Percentiles rank a stretch among this genome's conserved stretches.
Evolutionary conservation across 2,113 vertebrate species (phyloP).

Genomic region (Lathamus discolor): DNA sequence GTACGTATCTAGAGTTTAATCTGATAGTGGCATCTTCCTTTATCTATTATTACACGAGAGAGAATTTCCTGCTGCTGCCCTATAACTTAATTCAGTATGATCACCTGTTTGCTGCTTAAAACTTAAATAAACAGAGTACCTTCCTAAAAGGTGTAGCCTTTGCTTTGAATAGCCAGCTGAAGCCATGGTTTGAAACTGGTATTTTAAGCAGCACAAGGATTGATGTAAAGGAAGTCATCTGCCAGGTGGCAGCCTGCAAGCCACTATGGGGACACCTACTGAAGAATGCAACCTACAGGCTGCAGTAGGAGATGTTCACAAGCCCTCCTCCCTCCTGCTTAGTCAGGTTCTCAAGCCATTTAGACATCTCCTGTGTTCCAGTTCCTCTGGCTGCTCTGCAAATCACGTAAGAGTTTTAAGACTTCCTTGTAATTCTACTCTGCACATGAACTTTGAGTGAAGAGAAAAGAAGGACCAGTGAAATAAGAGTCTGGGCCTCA

Average conservation of each 20-base stretch:
- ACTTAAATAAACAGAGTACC: neutral
- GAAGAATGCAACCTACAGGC: neutral
- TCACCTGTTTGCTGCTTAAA: neutral
- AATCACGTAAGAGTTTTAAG: slow-evolving; percentile 58
- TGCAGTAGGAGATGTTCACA: neutral
- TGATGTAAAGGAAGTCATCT: neutral
- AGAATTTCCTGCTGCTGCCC: neutral
- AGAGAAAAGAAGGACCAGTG: slow-evolving; percentile 37
- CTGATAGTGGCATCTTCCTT: neutral
- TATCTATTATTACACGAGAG: neutral
- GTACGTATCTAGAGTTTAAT: neutral
- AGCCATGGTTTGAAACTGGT: neutral
- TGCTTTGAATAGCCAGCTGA: neutral
- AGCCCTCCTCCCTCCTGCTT: neutral
- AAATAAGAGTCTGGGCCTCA: slow-evolving; percentile 44
- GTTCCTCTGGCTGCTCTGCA: slow-evolving; percentile 14
- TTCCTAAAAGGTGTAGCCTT: neutral
- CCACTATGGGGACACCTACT: rapidly evolving
- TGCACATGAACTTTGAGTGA: slow-evolving; percentile 47
- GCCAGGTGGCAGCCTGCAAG: neutral
- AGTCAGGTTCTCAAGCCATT: neutral
- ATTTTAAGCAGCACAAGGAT: neutral
- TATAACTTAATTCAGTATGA: neutral
- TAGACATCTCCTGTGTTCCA: neutral
- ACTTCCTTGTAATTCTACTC: slow-evolving; percentile 61